phyloP scores from a whole-genome alignment of 2,113 vertebrate species.

The Oplegnathus fasciatus region DNA sequence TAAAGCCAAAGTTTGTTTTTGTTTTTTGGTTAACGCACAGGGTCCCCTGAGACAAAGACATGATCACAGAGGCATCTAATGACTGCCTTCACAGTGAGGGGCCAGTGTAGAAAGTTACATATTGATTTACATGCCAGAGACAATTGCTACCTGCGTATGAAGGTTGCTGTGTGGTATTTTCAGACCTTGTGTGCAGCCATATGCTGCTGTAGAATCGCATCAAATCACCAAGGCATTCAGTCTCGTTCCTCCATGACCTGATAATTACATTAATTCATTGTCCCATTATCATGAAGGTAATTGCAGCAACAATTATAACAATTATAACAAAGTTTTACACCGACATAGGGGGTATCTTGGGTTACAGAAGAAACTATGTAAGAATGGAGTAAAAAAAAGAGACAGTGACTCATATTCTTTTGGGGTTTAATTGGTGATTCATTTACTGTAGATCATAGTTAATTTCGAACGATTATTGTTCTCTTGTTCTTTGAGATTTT shows the following conservation, averaged over 20 bases:
- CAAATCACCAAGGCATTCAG: not conserved
- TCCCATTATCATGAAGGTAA: not conserved
- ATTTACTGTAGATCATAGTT: not conserved
- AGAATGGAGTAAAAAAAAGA: not conserved
- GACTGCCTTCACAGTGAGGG: not conserved
- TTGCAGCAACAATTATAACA: not conserved
- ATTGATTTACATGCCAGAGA: slow-evolving; percentile 6
- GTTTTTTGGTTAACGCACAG: not conserved
- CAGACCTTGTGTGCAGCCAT: not conserved
- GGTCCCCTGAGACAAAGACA: not conserved
- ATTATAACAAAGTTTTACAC: not conserved
- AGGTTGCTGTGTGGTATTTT: not conserved
- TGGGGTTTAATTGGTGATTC: not conserved
- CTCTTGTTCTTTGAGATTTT: not conserved
- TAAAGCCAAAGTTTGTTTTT: not conserved
- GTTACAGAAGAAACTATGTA: not conserved
- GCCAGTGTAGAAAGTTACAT: not conserved
- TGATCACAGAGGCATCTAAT: not conserved
- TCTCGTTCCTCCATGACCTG: not conserved
- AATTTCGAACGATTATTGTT: no score
- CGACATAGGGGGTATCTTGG: not conserved
- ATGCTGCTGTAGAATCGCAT: not conserved
- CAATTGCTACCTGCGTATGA: not conserved
- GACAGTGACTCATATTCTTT: not conserved
- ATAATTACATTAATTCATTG: not conserved